phyloP scores from a whole-genome alignment of 2,888 invertebrate species.

The Drosophila eohydei region DNA sequence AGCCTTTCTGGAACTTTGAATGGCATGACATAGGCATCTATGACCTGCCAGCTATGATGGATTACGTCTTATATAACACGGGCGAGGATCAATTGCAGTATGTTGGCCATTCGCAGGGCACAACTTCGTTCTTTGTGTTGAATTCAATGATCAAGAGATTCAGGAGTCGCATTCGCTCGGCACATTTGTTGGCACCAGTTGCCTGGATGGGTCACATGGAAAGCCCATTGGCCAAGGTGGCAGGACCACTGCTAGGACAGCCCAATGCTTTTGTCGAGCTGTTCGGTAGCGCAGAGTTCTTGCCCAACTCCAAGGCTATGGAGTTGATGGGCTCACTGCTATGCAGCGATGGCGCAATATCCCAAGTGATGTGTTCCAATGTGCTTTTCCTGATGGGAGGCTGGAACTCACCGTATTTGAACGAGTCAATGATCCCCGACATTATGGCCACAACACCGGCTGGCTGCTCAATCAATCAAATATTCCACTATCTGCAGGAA shows the following conservation, averaged over 20 bases:
- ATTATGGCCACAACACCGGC: slow-evolving; percentile 79
- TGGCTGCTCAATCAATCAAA: slow-evolving; percentile 74
- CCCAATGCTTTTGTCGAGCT: slow-evolving; percentile 72
- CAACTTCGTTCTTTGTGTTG: slow-evolving; percentile 72
- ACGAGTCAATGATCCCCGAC: slow-evolving; percentile 71
- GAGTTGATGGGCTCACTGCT: slow-evolving; percentile 63
- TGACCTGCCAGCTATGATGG: slow-evolving; percentile 79
- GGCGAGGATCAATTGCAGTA: slow-evolving; percentile 58
- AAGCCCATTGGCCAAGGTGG: slow-evolving; percentile 86
- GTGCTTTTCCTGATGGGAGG: slow-evolving; percentile 67
- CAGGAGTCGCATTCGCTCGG: slow-evolving; percentile 68
- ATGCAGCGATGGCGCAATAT: slow-evolving; percentile 56
- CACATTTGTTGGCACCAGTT: slow-evolving; percentile 77
- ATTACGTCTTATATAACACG: slow-evolving; percentile 62
- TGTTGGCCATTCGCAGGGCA: slow-evolving; percentile 78
- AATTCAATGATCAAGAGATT: slow-evolving; percentile 63
- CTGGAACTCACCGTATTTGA: slow-evolving; percentile 72
- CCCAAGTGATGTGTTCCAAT: slow-evolving; percentile 66
- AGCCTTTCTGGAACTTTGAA: slow-evolving; percentile 77
- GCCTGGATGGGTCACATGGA: slow-evolving; percentile 76
- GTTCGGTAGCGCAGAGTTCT: slow-evolving; percentile 75
- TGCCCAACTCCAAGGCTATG: slow-evolving; percentile 69
- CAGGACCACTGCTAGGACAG: slow-evolving; percentile 86
- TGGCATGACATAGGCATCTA: slow-evolving; percentile 80
- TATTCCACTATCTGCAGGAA: slow-evolving; percentile 77